Evolutionary conservation across 2,888 invertebrate genomes (phyloP), one percentile per base, ranked within the genome.

Genomic region (Anthophora plumipes): DNA sequence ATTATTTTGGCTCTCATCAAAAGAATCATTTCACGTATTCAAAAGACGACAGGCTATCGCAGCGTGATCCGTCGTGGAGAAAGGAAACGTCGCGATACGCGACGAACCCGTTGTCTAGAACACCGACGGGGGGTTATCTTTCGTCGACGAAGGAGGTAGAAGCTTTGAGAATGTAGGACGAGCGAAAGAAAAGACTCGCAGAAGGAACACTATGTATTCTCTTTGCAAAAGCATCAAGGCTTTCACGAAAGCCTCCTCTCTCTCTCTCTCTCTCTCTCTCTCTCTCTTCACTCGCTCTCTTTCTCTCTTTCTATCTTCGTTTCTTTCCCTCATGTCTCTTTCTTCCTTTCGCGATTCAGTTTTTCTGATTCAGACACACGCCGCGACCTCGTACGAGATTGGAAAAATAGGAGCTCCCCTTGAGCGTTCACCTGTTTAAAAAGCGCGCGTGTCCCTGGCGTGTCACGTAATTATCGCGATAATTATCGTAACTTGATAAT

Each of bases 111-210:
- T 54, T 60, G 74, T 59, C 37, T 43, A 25, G 22, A 11, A 2
- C 46, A 39, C 70, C 66, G 12, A 52, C 64, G 50, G 14, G 22
- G 22, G 71, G 75, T 81, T 57, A 71, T 60, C 55, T 69, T 57
- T 57, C 50, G n/a, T 39, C 57, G 17, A 68, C 59, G 64, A 52
- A 14, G 31, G 52, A 50, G 48, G 11, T n/a, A n/a, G n/a, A n/a
- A 60, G 68, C 75, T 77, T 69, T 72, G 57, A 68, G 78, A 83
- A 83, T 76, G 71, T 70, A 54, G 78, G 71, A 77, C 83, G 72
- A 71, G 39, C 68, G 60, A 31, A 31, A 54, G 69, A 74, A 73
- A 69, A 59, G 54, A 22, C 76, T 77, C 59, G 77, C 71, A 60
- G 75, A 75, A 78, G 57, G 75, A 82, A 78, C 70, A 22, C 77